A percentile compares a stretch with the other conserved stretches of the same genome.
Evolutionary conservation across 37 sponge, comb jelly and placozoan species (phyloP).

Genomic region (Spongilla lacustris): DNA sequence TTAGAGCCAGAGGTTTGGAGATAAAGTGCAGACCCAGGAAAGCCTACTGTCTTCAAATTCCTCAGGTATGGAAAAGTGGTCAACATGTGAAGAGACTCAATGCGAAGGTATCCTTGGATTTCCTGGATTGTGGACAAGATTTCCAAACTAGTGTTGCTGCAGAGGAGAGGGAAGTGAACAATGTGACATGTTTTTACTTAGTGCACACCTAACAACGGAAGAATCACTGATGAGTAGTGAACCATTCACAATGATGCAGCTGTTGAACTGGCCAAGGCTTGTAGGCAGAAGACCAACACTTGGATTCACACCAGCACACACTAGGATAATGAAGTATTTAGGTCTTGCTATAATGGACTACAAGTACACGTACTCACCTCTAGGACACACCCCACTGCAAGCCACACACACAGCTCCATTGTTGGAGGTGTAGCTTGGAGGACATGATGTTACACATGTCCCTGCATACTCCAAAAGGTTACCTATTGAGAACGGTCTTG

Average conservation of each 20-base stretch:
- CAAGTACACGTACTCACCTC: constrained; percentile 11
- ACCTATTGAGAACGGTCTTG: not conserved
- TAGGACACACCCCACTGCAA: constrained; percentile 35
- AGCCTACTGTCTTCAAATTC: constrained; percentile 44
- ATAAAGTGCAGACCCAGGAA: not conserved
- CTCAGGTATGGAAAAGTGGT: constrained; percentile 48
- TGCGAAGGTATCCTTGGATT: constrained; percentile 50
- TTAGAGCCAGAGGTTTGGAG: not conserved
- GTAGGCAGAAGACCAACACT: not conserved
- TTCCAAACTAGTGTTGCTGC: constrained; percentile 6
- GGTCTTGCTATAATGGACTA: not conserved
- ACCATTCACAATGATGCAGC: constrained; percentile 48
- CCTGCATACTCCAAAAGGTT: constrained; percentile 32
- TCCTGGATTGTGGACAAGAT: constrained; percentile 45
- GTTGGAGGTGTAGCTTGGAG: not conserved
- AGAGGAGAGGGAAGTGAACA: not conserved
- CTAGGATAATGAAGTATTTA: not conserved
- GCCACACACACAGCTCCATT: constrained; percentile 22
- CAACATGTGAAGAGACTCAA: not conserved
- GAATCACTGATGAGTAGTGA: not conserved
- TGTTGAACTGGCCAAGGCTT: constrained; percentile 5
- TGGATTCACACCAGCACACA: constrained; percentile 30
- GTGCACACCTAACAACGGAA: not conserved
- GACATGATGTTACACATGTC: constrained; percentile 47
- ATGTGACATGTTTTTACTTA: not conserved